Percentiles rank a stretch among this genome's conserved stretches.
Evolutionary conservation across 2,888 invertebrate genomes (phyloP).

Genomic region (Cetonia aurata): DNA sequence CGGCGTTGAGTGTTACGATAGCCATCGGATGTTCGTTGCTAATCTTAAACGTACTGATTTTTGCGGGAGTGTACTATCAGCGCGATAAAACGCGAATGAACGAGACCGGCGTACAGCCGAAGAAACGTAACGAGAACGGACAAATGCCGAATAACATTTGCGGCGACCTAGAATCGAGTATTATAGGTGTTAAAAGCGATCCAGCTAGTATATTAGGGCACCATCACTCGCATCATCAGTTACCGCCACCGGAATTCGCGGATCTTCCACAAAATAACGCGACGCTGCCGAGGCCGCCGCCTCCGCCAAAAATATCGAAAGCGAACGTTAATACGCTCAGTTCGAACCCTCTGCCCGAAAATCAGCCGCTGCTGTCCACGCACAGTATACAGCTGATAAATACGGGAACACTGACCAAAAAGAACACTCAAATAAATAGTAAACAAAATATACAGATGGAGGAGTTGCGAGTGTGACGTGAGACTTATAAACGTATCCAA

Average conservation of each 20-base stretch:
- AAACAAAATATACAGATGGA: slow-evolving; percentile 78
- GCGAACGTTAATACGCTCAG: slow-evolving; percentile 67
- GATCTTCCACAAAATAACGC: slow-evolving; percentile 81
- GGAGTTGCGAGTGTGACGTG: slow-evolving; percentile 86
- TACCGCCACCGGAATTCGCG: slow-evolving; percentile 87
- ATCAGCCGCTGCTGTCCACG: slow-evolving; percentile 78
- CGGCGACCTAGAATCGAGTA: slow-evolving; percentile 80
- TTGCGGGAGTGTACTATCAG: slow-evolving; percentile 95
- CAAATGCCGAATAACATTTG: slow-evolving; percentile 92
- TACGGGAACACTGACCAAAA: slow-evolving; percentile 82
- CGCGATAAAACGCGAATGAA: slow-evolving; percentile 84
- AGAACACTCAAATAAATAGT: slow-evolving; percentile 76
- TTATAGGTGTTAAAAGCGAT: slow-evolving; percentile 72
- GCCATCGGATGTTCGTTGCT: slow-evolving; percentile 94
- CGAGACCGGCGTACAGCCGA: slow-evolving; percentile 70
- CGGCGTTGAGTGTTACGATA: slow-evolving; percentile 92
- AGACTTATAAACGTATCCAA: slow-evolving; percentile 28
- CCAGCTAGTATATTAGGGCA: slow-evolving; percentile 81
- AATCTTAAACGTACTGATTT: slow-evolving; percentile 92
- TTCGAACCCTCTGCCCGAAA: slow-evolving; percentile 75
- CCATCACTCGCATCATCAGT: slow-evolving; percentile 83
- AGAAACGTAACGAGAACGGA: slow-evolving; percentile 85
- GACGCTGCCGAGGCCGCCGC: slow-evolving; percentile 79
- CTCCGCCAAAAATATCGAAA: slow-evolving; percentile 76
- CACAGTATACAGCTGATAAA: slow-evolving; percentile 85